Evolutionary conservation across 23 tunicate species (phyloP), one percentile per base, ranked within the genome.

Genomic region (Oikopleura dioica): DNA sequence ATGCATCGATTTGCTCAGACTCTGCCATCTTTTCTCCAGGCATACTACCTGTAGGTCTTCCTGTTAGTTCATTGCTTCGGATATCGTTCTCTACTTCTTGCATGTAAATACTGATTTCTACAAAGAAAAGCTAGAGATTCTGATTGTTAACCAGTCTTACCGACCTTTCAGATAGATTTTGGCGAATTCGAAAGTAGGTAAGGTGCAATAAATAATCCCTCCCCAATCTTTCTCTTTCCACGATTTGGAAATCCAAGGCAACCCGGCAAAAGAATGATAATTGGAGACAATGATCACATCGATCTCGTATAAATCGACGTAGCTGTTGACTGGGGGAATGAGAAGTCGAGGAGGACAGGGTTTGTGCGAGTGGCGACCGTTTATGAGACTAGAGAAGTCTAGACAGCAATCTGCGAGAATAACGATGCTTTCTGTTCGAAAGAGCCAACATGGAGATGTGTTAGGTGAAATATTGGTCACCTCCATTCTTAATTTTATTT

Each of bases 161-260:
- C n/a, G n/a, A n/a, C n/a, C n/a, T n/a, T 23, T 63, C 72, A 63
- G 33, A 63, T 63, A 63, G 2, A 63, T 63, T 28, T 31, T 23
- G 32, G 72, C 72, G 26, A 63, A 63, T 63, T 63, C 72, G 29
- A 28, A 23, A 63, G 72, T 63, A 21, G 72, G 72, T 63, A 12
- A 12, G 32, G 72, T 63, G 26, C 72, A 63, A 28, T 63, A 63
- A 28, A 63, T 63, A 23, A 2, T 28, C 30, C 72, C 72, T 2
- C 30, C 2, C 72, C 72, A 63, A 16, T 63, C 72, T 23, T 16
- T 31, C 30, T 31, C 72, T 12, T 28, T 63, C 9, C 16, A 9
- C 55, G 9, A 16, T 9, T 44, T 44, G 55, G 55, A 9, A 12
- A 63, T 2, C 72, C 72, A 63, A 2, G 72, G 72, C 33, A 63